A percentile compares a stretch with the other conserved stretches of the same genome.
phyloP scores from a whole-genome alignment of 2,113 vertebrate species.

The Stigmatopora argus region DNA sequence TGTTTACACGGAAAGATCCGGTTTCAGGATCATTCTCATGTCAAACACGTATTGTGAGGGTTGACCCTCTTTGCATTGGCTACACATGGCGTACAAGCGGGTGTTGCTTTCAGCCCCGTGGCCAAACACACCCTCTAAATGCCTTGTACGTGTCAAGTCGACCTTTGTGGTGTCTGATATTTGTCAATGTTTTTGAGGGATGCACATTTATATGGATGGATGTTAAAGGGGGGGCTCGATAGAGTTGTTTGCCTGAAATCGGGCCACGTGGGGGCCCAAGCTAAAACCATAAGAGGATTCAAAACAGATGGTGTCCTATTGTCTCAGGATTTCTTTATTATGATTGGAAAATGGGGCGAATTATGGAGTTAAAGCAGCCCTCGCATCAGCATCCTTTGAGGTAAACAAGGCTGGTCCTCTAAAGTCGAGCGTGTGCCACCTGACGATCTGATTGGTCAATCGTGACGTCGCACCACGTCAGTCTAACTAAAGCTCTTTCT shows the following conservation, averaged over 20 bases:
- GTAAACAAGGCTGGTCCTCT: constrained; percentile 26
- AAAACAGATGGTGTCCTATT: constrained; percentile 63
- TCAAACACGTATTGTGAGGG: constrained; percentile 16
- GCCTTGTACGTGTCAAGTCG: constrained; percentile 26
- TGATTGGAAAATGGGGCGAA: constrained; percentile 44
- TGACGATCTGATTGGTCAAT: constrained; percentile 26
- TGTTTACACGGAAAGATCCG: not conserved
- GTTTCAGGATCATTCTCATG: not conserved
- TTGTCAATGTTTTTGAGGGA: constrained; percentile 9
- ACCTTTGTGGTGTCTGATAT: constrained; percentile 16
- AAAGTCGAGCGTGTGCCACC: constrained; percentile 11
- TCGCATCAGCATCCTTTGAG: constrained; percentile 14
- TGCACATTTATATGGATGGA: constrained; percentile 11
- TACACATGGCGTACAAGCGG: constrained; percentile 34
- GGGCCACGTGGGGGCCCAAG: constrained; percentile 47
- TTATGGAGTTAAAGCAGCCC: not conserved
- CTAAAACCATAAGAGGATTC: constrained; percentile 70
- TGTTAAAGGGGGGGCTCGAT: constrained; percentile 13
- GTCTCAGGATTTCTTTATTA: constrained; percentile 58
- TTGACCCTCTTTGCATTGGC: constrained; percentile 22
- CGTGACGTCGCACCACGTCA: constrained; percentile 4
- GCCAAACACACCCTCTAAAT: constrained; percentile 31
- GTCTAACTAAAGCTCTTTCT: constrained; percentile 12
- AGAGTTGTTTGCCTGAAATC: constrained; percentile 49
- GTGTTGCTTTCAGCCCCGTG: constrained; percentile 48